Evolutionary conservation across 2,888 invertebrate species (phyloP).

Genomic region (Leucophora obtusa): DNA sequence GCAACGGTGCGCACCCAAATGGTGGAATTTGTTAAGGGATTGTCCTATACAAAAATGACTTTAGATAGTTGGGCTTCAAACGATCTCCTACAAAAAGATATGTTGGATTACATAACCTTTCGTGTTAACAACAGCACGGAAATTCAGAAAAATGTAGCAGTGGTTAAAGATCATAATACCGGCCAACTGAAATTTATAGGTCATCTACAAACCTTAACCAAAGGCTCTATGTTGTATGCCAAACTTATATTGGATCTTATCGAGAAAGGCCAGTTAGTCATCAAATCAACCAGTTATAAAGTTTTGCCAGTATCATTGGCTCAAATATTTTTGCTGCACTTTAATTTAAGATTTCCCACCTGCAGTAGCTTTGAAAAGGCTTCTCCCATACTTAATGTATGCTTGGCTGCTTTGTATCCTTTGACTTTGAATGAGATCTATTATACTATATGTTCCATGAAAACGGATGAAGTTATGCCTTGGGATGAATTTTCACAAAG

Average conservation of each 20-base stretch:
- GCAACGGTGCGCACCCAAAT: conserved; percentile 92
- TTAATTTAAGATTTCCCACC: conserved; percentile 94
- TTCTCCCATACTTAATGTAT: conserved; percentile 91
- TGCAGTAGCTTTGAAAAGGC: conserved; percentile 93
- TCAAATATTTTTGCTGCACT: conserved; percentile 93
- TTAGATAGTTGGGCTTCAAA: conserved; percentile 83
- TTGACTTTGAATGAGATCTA: conserved; percentile 93
- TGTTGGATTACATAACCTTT: conserved; percentile 91
- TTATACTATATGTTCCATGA: conserved; percentile 93
- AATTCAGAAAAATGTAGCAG: conserved; percentile 89
- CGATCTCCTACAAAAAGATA: conserved; percentile 90
- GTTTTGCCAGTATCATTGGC: conserved; percentile 92
- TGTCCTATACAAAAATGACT: conserved; percentile 89
- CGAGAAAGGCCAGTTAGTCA: conserved; percentile 93
- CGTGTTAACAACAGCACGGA: conserved; percentile 88
- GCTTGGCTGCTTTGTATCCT: conserved; percentile 94
- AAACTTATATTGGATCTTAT: conserved; percentile 95
- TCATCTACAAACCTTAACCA: conserved; percentile 89
- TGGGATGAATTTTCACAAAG: conserved; percentile 95
- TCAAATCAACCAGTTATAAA: conserved; percentile 96
- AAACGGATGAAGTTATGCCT: conserved; percentile 87
- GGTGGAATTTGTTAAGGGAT: conserved; percentile 88
- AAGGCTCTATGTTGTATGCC: conserved; percentile 94
- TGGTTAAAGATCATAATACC: conserved; percentile 78
- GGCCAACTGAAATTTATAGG: conserved; percentile 89